These are phyloP conservation scores for Stichopus horrens DNA, from an alignment of 53 echinoderm and acorn worm genomes.

Conservation along the genomic window DNA sequence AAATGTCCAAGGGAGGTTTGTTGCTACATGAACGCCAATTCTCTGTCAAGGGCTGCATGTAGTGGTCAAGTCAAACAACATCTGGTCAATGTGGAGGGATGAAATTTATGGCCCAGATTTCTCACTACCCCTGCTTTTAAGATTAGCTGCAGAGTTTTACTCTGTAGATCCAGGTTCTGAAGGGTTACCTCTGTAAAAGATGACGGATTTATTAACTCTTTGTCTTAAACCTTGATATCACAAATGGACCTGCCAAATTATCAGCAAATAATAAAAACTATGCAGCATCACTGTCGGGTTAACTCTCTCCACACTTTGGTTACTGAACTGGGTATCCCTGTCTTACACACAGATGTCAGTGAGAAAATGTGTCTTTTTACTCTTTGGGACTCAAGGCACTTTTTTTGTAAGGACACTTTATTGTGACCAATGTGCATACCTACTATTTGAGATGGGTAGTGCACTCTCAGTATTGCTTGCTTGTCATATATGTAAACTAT, in stretches of 20 bases:
- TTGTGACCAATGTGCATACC: too few species aligned
- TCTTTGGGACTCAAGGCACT: too few species aligned
- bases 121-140: not conserved
- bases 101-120: not conserved
- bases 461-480: too few species aligned
- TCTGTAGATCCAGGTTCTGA: not conserved
- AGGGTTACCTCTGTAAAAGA: not conserved
- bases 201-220: not conserved
- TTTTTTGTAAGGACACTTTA: too few species aligned
- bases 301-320: too few species aligned
- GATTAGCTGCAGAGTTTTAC: not conserved
- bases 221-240: not conserved
- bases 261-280: not conserved
- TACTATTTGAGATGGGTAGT: too few species aligned
- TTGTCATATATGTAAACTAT: too few species aligned
- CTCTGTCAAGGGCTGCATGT: not conserved
- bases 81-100: not conserved
- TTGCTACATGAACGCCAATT: not conserved
- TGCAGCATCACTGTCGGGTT: too few species aligned
- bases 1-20: not conserved
- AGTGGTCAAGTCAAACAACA: not conserved
- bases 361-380: too few species aligned
- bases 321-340: too few species aligned
- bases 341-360: too few species aligned
- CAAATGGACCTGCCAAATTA: not conserved